These are phyloP conservation scores for Drosophila willistoni DNA, from an alignment of 1,140 invertebrate species.

Conservation along the genomic window DNA sequence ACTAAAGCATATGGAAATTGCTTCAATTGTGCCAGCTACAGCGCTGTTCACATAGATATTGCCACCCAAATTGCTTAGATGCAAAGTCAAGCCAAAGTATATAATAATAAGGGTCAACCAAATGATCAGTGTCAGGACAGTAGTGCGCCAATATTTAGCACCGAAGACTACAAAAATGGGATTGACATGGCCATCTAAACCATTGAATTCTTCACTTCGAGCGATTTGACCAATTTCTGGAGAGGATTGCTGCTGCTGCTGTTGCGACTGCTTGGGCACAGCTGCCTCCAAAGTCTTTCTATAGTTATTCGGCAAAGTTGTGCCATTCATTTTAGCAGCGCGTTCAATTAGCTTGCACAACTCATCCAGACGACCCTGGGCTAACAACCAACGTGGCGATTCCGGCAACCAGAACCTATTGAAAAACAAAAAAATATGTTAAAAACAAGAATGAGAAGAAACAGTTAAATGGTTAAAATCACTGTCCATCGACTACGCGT, in stretches of 20 bases:
- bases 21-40: constrained; percentile 86
- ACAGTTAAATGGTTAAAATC: constrained; percentile 30
- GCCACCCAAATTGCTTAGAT: constrained; percentile 87
- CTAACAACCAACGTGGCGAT: constrained; percentile 93
- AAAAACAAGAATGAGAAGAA: constrained; percentile 5
- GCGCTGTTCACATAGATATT: constrained; percentile 88
- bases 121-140: constrained; percentile 86
- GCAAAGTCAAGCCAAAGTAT: constrained; percentile 89
- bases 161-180: constrained; percentile 86
- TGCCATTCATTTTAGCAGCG: constrained; percentile 87
- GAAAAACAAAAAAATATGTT: not conserved
- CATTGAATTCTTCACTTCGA: not conserved
- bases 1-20: constrained; percentile 88
- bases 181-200: constrained; percentile 66
- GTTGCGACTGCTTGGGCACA: constrained; percentile 39
- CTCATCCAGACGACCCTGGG: constrained; percentile 88
- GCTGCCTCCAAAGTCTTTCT: constrained; percentile 85
- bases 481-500: constrained; percentile 26
- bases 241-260: constrained; percentile 50
- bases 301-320: constrained; percentile 85
- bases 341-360: constrained; percentile 87
- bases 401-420: constrained; percentile 90
- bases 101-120: constrained; percentile 89
- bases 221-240: constrained; percentile 20
- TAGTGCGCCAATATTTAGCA: constrained; percentile 85